Evolutionary conservation across 2,113 vertebrate species (phyloP).

Genomic region (Triplophysa tibetana): DNA sequence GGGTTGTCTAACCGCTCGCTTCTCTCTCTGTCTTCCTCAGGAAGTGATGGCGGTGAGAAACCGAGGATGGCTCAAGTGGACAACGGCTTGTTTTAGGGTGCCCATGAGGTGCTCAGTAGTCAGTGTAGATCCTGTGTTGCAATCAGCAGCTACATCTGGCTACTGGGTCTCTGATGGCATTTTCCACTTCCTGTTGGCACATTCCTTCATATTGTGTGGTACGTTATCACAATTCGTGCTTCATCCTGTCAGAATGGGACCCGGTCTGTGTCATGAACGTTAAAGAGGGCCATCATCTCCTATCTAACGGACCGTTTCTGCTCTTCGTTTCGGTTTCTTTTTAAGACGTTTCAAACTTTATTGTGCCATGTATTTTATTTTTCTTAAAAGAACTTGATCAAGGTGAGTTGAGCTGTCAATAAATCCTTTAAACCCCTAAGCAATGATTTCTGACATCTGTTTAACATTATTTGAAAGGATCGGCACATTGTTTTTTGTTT

Average conservation of each 20-base stretch:
- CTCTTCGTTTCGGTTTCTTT: not conserved
- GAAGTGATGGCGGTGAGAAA: not conserved
- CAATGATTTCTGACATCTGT: constrained; percentile 38
- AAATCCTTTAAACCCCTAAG: constrained; percentile 33
- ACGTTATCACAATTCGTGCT: constrained; percentile 58
- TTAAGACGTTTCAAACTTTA: constrained; percentile 18
- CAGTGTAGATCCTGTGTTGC: constrained; percentile 99
- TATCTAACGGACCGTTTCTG: not conserved
- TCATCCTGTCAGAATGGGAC: constrained; percentile 69
- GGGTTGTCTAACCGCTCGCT: constrained; percentile 41
- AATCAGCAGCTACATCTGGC: constrained; percentile 99
- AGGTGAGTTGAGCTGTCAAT: constrained; percentile 29
- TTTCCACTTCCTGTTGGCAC: constrained; percentile 69
- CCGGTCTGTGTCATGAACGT: constrained; percentile 66
- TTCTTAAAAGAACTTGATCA: constrained; percentile 40
- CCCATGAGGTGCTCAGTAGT: constrained; percentile 94
- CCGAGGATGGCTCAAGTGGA: constrained; percentile 55
- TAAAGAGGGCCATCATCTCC: constrained; percentile 63
- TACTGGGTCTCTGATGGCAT: constrained; percentile 98
- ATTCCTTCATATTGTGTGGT: constrained; percentile 63
- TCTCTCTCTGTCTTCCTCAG: constrained; percentile 34
- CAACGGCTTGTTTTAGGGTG: constrained; percentile 61
- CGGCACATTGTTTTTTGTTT: constrained; percentile 43
- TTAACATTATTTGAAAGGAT: constrained; percentile 36
- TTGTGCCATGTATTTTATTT: constrained; percentile 22